Evolutionary conservation across 2,888 invertebrate genomes (phyloP), one percentile per base, ranked within the genome.

Genomic region (Suillia variegata): DNA sequence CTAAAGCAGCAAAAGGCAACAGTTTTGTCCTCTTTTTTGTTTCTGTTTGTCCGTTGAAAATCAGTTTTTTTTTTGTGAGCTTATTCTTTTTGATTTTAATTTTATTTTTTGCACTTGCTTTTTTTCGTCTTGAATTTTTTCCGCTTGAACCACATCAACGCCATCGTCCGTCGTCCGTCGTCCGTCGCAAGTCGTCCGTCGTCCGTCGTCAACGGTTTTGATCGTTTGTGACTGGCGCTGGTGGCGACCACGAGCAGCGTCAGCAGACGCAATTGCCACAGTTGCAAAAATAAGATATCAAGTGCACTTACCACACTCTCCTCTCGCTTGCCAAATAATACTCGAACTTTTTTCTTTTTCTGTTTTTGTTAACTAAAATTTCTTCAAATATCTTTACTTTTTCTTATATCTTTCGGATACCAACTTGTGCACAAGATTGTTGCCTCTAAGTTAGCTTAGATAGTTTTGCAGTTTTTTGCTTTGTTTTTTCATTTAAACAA

Each of bases 11-110:
- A 13, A 38, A 38, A 18, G 45, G 45, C 45, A 45, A 45, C 18
- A 18, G 8, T 64, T 67, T 71, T 71, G 71, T 71, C 74, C 71
- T 71, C 71, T 74, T 69, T 71, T 67, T n/a, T n/a, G n/a, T n/a
- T n/a, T n/a, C n/a, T n/a, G n/a, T n/a, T n/a, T 69, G 18, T 45
- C 5, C 20, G 20, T 45, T 17, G 20, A 45, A 45, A 18, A 18
- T 45, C 5, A 45, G 2, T 17, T 45, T 45, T 45, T 45, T 18
- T 20, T 45, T 45, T 45, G 2, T 17, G 17, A 17, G 17, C 8
- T 45, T 17, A 18, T 6, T 45, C 6, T 45, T 45, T 45, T 45
- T 13, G 8, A 45, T 18, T 45, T 45, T 18, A 6, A 18, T 18
- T 38, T 8, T n/a, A 38, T 18, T 45, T 45, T 45, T 45, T 20